Conservation (phyloP, 2,113 vertebrate genomes). For the Indicator maculatus region DNA sequence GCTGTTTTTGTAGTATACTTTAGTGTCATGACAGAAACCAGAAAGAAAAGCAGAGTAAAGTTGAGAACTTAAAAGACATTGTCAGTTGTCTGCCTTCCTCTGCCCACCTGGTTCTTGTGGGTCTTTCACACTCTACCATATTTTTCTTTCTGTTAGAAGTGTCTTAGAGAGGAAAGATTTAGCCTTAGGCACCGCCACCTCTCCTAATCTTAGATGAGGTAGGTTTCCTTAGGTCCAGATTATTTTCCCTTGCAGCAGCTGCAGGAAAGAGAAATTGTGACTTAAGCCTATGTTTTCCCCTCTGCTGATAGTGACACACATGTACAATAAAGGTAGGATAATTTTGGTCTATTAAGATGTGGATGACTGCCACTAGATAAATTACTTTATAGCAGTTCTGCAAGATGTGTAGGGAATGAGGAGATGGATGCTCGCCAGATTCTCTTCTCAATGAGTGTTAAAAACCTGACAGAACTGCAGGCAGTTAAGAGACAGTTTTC, state of each 20-base stretch:
- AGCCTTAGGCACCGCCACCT: background rate
- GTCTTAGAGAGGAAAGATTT: background rate
- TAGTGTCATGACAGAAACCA: background rate
- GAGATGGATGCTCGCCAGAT: constrained; percentile 20
- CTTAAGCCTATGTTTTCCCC: background rate
- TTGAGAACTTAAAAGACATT: background rate
- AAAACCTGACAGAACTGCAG: background rate
- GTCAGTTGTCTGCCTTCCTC: background rate
- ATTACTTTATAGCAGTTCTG: background rate
- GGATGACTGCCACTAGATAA: background rate
- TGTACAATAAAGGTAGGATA: background rate
- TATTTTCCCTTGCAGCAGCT: background rate
- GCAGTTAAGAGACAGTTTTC: background rate
- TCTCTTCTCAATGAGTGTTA: background rate
- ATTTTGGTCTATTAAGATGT: background rate
- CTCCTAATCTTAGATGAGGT: background rate
- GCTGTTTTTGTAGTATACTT: background rate
- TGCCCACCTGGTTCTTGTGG: background rate
- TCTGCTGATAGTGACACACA: background rate
- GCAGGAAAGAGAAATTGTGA: background rate
- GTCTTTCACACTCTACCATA: background rate
- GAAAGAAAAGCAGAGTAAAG: background rate
- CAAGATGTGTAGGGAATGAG: background rate
- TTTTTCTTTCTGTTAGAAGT: background rate
- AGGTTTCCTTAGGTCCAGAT: background rate